Evolutionary conservation across 1,140 invertebrate genomes (phyloP), one percentile per base, ranked within the genome.

Genomic region (Mamestra configurata): DNA sequence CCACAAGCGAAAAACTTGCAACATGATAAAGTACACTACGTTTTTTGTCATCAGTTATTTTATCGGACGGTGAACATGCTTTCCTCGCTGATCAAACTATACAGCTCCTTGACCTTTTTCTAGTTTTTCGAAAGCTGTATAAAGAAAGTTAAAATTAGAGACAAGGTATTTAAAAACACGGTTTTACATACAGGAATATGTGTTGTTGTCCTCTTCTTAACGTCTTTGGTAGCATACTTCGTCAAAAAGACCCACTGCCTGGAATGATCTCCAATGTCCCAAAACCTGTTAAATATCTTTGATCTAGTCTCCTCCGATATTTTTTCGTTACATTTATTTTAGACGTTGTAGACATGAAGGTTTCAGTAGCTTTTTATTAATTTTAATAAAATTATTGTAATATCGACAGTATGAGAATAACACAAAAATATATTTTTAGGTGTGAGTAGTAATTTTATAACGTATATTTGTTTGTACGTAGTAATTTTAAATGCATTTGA

Each of bases 91-190:
- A 78, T 89, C 88, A 5, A 64, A 22, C 49, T 49, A 24, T 20
- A 89, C 57, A 71, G 46, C 68, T 51, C 79, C 77, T 15, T 81
- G 27, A 24, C 73, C 80, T 40, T 59, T 59, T 55, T 79, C 53
- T 22, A 77, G 76, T 73, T 88, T n/a, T n/a, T n/a, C n/a, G n/a
- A n/a, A n/a, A n/a, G n/a, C n/a, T n/a, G n/a, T n/a, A n/a, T n/a
- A n/a, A n/a, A 75, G 24, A 20, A 73, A 75, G 43, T 75, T 72
- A 68, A 84, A 83, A 37, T 71, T 83, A 90, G 86, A 51, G 81
- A 84, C 55, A 90, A 77, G 6, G 87, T 92, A 37, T 81, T 79
- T n/a, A 88, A 64, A 82, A 90, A 90, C 87, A 90, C 90, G 3
- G 75, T 81, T 81, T 89, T 89, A 77, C 89, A 91, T 53, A 89